These are phyloP conservation scores for Oreocharis arfaki DNA, from an alignment of 2,113 vertebrate genomes.

Conservation along the genomic window DNA sequence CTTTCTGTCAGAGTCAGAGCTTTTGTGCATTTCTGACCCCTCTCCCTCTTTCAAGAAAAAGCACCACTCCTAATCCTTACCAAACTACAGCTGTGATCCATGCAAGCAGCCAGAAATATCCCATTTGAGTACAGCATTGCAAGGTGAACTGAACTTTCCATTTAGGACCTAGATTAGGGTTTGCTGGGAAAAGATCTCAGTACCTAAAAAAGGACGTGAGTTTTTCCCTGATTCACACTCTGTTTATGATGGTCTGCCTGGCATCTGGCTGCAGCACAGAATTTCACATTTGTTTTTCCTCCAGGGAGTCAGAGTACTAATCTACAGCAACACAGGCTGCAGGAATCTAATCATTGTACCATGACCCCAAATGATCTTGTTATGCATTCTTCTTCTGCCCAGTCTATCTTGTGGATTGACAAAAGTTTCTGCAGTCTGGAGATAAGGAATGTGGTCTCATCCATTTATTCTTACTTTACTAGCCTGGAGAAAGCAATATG, in stretches of 20 bases:
- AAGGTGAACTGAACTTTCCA: neutral
- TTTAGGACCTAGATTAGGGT: neutral
- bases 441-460: conserved; percentile 58
- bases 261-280: neutral
- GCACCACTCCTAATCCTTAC: neutral
- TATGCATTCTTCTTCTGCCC: conserved; percentile 51
- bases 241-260: neutral
- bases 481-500: conserved; percentile 55
- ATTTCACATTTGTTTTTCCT: conserved; percentile 64
- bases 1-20: neutral
- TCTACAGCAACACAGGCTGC: conserved; percentile 53
- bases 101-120: neutral
- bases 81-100: neutral
- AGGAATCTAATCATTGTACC: conserved; percentile 61
- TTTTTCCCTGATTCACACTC: neutral
- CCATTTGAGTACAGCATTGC: neutral
- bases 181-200: neutral
- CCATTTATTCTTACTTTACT: conserved; percentile 54
- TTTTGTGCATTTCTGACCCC: neutral
- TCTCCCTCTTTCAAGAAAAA: neutral
- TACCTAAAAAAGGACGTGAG: neutral
- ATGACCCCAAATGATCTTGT: conserved; percentile 61
- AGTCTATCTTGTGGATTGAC: conserved; percentile 43
- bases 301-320: conserved; percentile 53
- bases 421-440: conserved; percentile 62